Evolutionary conservation across 2,797 vertebrate genomes (phyloP).

Genomic region (Sparus aurata): DNA sequence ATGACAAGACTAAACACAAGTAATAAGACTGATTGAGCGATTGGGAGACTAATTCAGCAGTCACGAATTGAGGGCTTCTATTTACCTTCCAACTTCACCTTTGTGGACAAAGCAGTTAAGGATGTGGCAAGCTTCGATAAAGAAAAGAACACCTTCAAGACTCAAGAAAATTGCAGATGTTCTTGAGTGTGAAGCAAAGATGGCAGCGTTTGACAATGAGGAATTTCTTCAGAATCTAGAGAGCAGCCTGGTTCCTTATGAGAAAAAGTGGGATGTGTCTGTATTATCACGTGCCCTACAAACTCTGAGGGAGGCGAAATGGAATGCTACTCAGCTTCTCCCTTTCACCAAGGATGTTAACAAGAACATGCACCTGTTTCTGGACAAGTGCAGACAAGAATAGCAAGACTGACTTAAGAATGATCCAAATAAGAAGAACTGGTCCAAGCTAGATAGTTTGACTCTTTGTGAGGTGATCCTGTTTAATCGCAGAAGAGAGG

Average conservation of each 20-base stretch:
- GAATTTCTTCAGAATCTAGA: constrained; percentile 8
- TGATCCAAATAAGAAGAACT: constrained; percentile 11
- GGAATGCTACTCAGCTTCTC: constrained; percentile 16
- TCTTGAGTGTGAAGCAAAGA: constrained; percentile 19
- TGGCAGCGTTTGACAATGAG: neutral
- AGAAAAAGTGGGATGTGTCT: constrained; percentile 22
- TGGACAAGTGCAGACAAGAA: constrained; percentile 2
- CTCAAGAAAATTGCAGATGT: constrained; percentile 12
- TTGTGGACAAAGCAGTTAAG: constrained; percentile 1
- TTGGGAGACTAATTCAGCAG: neutral
- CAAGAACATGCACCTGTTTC: constrained; percentile 13
- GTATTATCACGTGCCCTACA: constrained; percentile 8
- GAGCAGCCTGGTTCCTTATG: neutral
- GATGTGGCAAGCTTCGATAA: constrained; percentile 21
- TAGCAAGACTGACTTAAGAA: neutral
- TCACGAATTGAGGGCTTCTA: constrained; percentile 21
- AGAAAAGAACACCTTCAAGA: constrained; percentile 8
- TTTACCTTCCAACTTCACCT: constrained; percentile 16
- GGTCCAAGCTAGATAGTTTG: constrained; percentile 15
- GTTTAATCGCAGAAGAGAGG: constrained; percentile 11
- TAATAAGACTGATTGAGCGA: constrained; percentile 4
- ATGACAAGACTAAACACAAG: constrained; percentile 31
- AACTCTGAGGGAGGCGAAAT: neutral
- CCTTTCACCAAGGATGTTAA: constrained; percentile 25
- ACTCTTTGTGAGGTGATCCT: constrained; percentile 30